Evolutionary conservation across 35 echinoderm and acorn worm species (phyloP), one percentile per base, ranked within the genome.

Genomic region (Strongylocentrotus purpuratus): DNA sequence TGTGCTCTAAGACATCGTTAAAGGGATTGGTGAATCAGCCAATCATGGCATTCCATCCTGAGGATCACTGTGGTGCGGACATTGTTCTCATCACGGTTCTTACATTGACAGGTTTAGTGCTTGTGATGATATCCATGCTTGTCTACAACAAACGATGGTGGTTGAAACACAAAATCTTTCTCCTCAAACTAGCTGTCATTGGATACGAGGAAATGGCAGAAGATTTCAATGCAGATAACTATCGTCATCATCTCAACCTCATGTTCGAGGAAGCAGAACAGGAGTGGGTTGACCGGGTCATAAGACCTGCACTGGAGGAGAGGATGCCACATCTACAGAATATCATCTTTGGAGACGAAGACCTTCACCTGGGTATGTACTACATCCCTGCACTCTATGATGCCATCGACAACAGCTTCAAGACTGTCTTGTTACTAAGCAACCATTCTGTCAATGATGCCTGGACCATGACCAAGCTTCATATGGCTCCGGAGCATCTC

Each of bases 101-200:
- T 2, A 8, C 61, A 28, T 32, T 28, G 5, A 47, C 33, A 71
- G 46, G 15, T n/a, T 25, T 28, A 12, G 17, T 33, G 32, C 14
- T 94, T 71, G 5, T 41, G 13, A 7, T 70, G 8, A 46, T 70
- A 2, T 9, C 18, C 32, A n/a, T 18, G 9, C 31, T 70, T 35
- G 65, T 55, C 31, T 85, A 70, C 59, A 45, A 31, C 17, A 85
- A 85, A 35, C n/a, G 52, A 31, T 94, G 94, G 94, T 94, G 48
- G 94, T 46, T 94, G 31, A 94, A 94, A 25, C 31, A 33, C 32
- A 94, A 94, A 61, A 31, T 78, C 31, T 94, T 94, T 11, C 31
- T 70, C n/a, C 32, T 2, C 31, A 70, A 94, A 33, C 52, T 94
- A 58, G 47, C 93, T 20, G 22, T 91, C 5, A 0, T 91, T 46